phyloP scores from a whole-genome alignment of 2,797 vertebrate species.

The Falco rusticolus region DNA sequence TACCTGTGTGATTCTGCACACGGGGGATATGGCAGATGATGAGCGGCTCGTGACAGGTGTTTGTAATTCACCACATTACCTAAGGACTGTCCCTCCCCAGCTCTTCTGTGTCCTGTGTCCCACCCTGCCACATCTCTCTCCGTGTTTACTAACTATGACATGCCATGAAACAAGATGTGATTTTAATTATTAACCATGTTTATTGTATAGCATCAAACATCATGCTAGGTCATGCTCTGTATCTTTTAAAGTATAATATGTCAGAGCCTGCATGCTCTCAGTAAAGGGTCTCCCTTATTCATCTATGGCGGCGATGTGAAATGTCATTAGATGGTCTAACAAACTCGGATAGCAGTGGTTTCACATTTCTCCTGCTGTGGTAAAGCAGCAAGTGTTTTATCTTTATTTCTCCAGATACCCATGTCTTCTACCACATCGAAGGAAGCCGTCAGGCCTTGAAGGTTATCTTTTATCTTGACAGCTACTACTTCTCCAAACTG shows the following conservation, averaged over 20 bases:
- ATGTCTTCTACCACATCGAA: constrained; percentile 92
- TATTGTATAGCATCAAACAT: neutral
- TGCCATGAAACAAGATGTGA: neutral
- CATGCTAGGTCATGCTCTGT: neutral
- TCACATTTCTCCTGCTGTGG: neutral
- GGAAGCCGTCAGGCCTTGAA: constrained; percentile 93
- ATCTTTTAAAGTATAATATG: neutral
- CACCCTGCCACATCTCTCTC: neutral
- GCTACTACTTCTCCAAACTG: constrained; percentile 94
- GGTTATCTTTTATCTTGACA: constrained; percentile 92
- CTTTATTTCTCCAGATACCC: constrained; percentile 83
- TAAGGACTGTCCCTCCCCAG: neutral
- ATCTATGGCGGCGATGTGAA: neutral
- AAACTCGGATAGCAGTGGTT: neutral
- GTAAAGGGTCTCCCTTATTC: neutral
- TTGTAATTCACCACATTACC: neutral
- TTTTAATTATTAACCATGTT: neutral
- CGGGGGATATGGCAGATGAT: neutral
- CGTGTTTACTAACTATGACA: neutral
- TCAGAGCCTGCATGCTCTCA: neutral
- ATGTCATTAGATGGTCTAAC: neutral
- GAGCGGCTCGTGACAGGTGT: neutral
- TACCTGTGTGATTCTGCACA: neutral
- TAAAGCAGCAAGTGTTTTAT: constrained; percentile 35
- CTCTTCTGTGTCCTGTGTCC: neutral